A percentile compares a stretch with the other conserved stretches of the same genome.
Conservation (phyloP, 2,113 vertebrate genomes). For the Epinephelus moara region DNA sequence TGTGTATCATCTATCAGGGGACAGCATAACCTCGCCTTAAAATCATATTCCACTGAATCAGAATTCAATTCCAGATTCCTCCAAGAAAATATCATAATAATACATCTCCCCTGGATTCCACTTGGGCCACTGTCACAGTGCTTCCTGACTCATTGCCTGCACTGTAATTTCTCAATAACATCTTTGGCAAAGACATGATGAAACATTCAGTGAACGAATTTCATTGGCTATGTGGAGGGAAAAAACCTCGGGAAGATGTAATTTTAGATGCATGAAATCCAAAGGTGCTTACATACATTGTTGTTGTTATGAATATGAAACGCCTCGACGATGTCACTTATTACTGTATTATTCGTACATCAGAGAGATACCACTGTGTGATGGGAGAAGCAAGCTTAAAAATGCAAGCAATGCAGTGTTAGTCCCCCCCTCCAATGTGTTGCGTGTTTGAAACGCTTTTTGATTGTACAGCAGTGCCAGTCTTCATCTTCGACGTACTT, state of each 20-base stretch:
- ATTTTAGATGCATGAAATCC: constrained; percentile 78
- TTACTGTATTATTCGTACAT: constrained; percentile 78
- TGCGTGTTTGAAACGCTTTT: constrained; percentile 51
- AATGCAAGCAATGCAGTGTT: constrained; percentile 60
- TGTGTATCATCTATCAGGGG: constrained; percentile 77
- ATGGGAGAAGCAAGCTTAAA: constrained; percentile 63
- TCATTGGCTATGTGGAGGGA: constrained; percentile 34
- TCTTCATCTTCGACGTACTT: constrained; percentile 62
- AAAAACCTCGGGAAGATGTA: constrained; percentile 56
- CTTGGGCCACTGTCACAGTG: constrained; percentile 69
- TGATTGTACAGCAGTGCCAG: constrained; percentile 51
- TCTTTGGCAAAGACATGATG: constrained; percentile 61
- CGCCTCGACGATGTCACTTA: constrained; percentile 51
- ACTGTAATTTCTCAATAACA: constrained; percentile 75
- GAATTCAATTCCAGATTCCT: constrained; percentile 81
- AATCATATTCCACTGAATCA: constrained; percentile 80
- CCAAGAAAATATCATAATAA: constrained; percentile 80
- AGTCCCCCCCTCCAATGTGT: background rate
- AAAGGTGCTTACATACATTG: constrained; percentile 73
- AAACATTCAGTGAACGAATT: constrained; percentile 72
- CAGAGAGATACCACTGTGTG: constrained; percentile 45
- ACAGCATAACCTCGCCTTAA: constrained; percentile 75
- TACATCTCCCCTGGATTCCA: constrained; percentile 74
- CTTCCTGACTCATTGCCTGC: constrained; percentile 73
- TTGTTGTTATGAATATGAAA: constrained; percentile 79